A percentile compares a stretch with the other conserved stretches of the same genome.
phyloP scores from a whole-genome alignment of 1,140 invertebrate species.

The Achroia grisella region DNA sequence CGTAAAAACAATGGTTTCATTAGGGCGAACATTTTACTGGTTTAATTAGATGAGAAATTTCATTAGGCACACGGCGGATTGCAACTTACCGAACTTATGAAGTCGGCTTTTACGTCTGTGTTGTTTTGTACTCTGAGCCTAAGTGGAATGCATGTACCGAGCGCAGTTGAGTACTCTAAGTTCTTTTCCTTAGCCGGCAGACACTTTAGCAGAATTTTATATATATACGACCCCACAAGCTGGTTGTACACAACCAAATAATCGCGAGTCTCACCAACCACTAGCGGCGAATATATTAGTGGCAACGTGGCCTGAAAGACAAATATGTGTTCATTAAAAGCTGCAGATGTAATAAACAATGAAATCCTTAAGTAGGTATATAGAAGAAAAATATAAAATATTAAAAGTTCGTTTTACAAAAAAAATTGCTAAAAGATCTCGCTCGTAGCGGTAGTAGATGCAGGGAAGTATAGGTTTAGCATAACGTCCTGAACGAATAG shows the following conservation, averaged over 20 bases:
- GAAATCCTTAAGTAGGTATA: too few species aligned
- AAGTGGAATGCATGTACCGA: conserved; percentile 40
- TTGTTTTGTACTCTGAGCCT: conserved; percentile 50
- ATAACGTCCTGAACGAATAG: too few species aligned
- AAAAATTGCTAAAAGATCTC: too few species aligned
- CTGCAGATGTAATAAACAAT: too few species aligned
- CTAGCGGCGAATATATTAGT: conserved; percentile 48
- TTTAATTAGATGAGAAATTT: too few species aligned
- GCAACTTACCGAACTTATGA: conserved; percentile 31
- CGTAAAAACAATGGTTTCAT: too few species aligned
- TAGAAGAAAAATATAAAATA: too few species aligned
- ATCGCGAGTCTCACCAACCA: conserved; percentile 45
- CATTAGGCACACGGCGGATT: too few species aligned
- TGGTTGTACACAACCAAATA: conserved; percentile 38
- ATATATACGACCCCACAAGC: conserved; percentile 42
- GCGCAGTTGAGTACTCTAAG: conserved; percentile 34
- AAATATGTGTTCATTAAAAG: background rate
- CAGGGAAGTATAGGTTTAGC: too few species aligned
- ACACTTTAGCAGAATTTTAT: conserved; percentile 43
- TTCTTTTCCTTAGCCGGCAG: conserved; percentile 54
- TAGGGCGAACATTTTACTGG: too few species aligned
- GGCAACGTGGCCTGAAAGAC: conserved; percentile 35
- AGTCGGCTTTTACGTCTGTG: conserved; percentile 33
- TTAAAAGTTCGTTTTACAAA: too few species aligned
- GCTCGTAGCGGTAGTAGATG: too few species aligned